Evolutionary conservation across 2,113 vertebrate species (phyloP).

Genomic region (Gulo gulo): DNA sequence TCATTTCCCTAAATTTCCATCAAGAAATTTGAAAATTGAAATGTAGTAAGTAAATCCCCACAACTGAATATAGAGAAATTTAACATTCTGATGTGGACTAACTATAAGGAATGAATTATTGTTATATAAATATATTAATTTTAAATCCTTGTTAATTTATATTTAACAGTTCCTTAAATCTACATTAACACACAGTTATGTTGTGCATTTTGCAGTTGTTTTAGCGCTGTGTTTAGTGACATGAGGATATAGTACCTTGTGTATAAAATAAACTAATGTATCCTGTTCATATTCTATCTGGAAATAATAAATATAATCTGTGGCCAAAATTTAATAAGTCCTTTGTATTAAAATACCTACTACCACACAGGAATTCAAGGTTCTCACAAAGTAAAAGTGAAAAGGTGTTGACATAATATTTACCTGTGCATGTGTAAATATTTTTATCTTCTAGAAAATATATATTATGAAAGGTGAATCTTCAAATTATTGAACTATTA

Average conservation of each 20-base stretch:
- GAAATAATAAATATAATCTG: constrained; percentile 42
- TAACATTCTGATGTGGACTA: constrained; percentile 36
- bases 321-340: constrained; percentile 22
- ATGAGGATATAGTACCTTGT: not conserved
- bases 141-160: constrained; percentile 66
- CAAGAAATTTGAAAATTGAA: constrained; percentile 46
- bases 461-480: not conserved
- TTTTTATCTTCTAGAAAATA: constrained; percentile 4
- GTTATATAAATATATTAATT: constrained; percentile 70
- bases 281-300: not conserved
- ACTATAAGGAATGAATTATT: not conserved
- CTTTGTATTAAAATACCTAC: constrained; percentile 8
- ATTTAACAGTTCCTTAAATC: not conserved
- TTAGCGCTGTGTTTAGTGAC: not conserved
- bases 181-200: not conserved
- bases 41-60: constrained; percentile 59
- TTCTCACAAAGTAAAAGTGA: constrained; percentile 46
- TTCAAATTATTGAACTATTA: constrained; percentile 40
- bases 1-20: constrained; percentile 47
- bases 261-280: constrained; percentile 40
- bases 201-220: constrained; percentile 18
- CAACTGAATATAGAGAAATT: constrained; percentile 59
- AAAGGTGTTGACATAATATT: not conserved
- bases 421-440: not conserved
- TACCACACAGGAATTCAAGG: constrained; percentile 29